Percentiles rank a stretch among this genome's conserved stretches.
phyloP scores from a whole-genome alignment of 2,888 invertebrate genomes.

The Dryadula phaetusa region DNA sequence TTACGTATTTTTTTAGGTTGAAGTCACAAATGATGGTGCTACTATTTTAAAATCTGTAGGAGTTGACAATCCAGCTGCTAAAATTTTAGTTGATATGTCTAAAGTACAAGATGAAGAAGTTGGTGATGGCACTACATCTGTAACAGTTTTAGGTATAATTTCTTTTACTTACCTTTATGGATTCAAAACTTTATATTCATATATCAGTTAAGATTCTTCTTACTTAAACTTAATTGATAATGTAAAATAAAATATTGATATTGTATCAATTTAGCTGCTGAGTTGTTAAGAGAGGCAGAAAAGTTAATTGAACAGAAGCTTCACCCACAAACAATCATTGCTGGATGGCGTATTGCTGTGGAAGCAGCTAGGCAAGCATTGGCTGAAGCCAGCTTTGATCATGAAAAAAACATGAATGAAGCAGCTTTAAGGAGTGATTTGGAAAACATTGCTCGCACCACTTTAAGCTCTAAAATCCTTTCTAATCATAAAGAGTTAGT shows the following conservation, averaged over 20 bases:
- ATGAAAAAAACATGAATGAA: conserved; percentile 88
- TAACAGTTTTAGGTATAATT: conserved; percentile 91
- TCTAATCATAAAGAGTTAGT: conserved; percentile 96
- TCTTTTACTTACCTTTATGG: not conserved
- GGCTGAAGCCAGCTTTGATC: conserved; percentile 90
- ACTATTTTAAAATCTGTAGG: conserved; percentile 98
- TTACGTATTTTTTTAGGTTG: conserved; percentile 86
- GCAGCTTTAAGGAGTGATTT: conserved; percentile 93
- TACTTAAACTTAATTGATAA: not conserved
- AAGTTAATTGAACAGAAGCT: conserved; percentile 96
- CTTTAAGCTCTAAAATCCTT: conserved; percentile 98
- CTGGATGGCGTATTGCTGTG: conserved; percentile 96
- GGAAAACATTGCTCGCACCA: conserved; percentile 98
- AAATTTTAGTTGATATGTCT: conserved; percentile 99
- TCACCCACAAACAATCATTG: conserved; percentile 98
- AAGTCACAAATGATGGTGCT: conserved; percentile 99
- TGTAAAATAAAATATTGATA: not conserved
- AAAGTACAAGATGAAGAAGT: conserved; percentile 99
- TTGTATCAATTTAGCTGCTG: conserved; percentile 87
- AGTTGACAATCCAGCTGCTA: conserved; percentile 99
- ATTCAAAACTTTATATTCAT: not conserved
- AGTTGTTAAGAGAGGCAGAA: conserved; percentile 97
- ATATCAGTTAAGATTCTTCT: not conserved
- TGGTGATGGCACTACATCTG: conserved; percentile 99
- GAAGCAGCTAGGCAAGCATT: conserved; percentile 94